A percentile compares a stretch with the other conserved stretches of the same genome.
Evolutionary conservation across 2,888 invertebrate species (phyloP).

Genomic region (Monoplex corrugatus): DNA sequence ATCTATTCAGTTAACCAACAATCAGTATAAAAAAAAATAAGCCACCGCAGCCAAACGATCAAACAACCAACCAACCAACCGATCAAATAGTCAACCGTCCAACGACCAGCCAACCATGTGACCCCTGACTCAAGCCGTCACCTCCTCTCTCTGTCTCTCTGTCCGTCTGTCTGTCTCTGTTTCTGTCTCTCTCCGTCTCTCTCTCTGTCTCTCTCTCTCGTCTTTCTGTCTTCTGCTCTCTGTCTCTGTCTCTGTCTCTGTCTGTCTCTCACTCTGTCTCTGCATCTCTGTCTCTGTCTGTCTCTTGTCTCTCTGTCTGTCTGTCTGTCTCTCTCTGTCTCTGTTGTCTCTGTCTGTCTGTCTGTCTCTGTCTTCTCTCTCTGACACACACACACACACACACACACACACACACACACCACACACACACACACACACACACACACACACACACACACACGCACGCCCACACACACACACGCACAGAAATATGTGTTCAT

Average conservation of each 20-base stretch:
- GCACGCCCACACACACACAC: neutral
- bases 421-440: neutral
- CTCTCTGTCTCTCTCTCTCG: neutral
- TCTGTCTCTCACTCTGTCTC: constrained; percentile 29
- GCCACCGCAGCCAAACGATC: neutral
- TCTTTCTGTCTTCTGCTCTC: neutral
- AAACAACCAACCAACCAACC: too few species aligned
- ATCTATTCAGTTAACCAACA: too few species aligned
- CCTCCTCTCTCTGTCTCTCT: too few species aligned
- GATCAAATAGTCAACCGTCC: too few species aligned
- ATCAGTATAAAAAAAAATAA: too few species aligned
- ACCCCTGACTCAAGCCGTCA: too few species aligned
- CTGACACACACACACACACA: neutral
- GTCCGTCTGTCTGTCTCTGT: too few species aligned
- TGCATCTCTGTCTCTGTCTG: neutral
- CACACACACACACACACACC: neutral
- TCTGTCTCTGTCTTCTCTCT: neutral
- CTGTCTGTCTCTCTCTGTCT: neutral
- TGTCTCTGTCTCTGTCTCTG: neutral
- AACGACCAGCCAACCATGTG: too few species aligned
- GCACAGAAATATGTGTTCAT: too few species aligned
- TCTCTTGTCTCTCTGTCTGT: neutral
- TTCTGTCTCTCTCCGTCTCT: neutral
- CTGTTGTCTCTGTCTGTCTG: neutral
- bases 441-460: too few species aligned